These are phyloP conservation scores for Geodia barretti DNA, from an alignment of 37 sponge, comb jelly and placozoan genomes.

Conservation along the genomic window DNA sequence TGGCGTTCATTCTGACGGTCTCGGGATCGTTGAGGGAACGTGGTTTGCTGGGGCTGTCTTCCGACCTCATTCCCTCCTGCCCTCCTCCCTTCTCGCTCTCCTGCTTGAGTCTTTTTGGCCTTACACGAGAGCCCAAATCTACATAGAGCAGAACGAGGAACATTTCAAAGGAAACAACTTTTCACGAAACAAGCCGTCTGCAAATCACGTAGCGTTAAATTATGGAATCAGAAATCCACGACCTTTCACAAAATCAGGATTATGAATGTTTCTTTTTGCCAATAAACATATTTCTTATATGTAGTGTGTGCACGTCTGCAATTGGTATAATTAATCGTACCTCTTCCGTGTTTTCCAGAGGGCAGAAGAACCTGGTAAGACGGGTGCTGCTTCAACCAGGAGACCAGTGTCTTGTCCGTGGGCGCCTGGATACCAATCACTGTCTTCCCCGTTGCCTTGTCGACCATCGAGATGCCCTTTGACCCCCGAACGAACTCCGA, in stretches of 20 bases:
- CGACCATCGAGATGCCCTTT: conserved; percentile 70
- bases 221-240: too few relatives aligned
- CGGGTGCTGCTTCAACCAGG: conserved; percentile 68
- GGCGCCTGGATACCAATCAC: conserved; percentile 72
- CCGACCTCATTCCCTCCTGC: conserved; percentile 23
- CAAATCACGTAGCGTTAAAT: too few relatives aligned
- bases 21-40: conserved; percentile 38
- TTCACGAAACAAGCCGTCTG: too few relatives aligned
- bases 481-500: conserved; percentile 45
- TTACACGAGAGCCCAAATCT: background rate
- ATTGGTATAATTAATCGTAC: too few relatives aligned
- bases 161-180: too few relatives aligned
- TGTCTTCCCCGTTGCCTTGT: conserved; percentile 64
- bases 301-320: too few relatives aligned
- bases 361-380: conserved; percentile 67
- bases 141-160: too few relatives aligned
- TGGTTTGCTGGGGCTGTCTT: background rate
- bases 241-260: too few relatives aligned
- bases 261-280: too few relatives aligned
- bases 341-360: conserved; percentile 16
- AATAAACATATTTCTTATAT: too few relatives aligned
- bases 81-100: conserved; percentile 14
- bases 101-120: background rate
- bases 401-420: conserved; percentile 51
- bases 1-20: conserved; percentile 63